Evolutionary conservation across 2,797 vertebrate species (phyloP).

Genomic region (Sebastes aleutianus): DNA sequence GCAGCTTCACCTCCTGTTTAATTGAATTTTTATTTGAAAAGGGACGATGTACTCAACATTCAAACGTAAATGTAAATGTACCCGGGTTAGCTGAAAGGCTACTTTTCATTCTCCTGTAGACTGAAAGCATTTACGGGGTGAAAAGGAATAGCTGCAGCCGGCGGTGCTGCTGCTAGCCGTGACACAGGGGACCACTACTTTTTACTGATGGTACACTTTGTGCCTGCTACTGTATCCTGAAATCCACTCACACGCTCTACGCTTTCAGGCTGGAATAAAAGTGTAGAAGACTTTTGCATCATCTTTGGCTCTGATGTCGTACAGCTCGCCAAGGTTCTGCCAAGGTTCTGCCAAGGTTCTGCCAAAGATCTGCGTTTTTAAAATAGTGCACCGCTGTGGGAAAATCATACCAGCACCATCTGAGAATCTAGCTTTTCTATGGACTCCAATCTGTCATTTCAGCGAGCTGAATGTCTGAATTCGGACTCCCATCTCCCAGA

Average conservation of each 20-base stretch:
- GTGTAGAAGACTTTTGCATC: constrained; percentile 1
- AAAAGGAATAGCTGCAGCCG: constrained; percentile 33
- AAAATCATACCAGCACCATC: neutral
- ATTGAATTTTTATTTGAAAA: neutral
- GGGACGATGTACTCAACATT: neutral
- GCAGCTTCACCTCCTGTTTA: neutral
- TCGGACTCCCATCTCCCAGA: constrained; percentile 27
- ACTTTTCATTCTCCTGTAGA: neutral
- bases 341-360: too few species aligned
- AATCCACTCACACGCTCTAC: neutral
- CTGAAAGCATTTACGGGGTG: constrained; percentile 27
- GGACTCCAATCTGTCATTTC: constrained; percentile 18
- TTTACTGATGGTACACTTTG: neutral
- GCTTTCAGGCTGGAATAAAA: neutral
- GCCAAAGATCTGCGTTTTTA: neutral
- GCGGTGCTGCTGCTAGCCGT: constrained; percentile 25
- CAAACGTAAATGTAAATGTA: neutral
- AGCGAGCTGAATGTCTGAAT: neutral
- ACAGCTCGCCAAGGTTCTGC: neutral
- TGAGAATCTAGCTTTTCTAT: neutral
- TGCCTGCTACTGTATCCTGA: neutral
- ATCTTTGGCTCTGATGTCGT: constrained; percentile 1
- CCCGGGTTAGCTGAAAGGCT: neutral
- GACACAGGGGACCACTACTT: constrained; percentile 24
- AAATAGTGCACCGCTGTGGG: constrained; percentile 2